Percentiles rank a stretch among this genome's conserved stretches.
Evolutionary conservation across 2,797 vertebrate genomes (phyloP).

Genomic region (Numenius phaeopus): DNA sequence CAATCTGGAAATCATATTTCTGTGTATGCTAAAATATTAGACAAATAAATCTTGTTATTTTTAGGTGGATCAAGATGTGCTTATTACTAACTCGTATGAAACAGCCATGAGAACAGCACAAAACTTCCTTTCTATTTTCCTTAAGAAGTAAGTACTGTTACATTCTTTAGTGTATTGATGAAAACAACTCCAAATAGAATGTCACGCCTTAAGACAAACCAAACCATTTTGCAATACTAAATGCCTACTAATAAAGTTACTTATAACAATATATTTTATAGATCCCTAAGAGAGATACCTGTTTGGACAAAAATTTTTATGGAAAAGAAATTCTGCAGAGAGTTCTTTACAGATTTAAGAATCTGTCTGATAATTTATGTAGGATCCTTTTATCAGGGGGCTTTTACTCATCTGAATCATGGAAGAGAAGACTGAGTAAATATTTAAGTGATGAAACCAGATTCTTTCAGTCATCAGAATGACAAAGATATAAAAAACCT

Average conservation of each 20-base stretch:
- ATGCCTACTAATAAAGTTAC: neutral
- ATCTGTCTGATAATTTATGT: neutral
- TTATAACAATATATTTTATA: neutral
- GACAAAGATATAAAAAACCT: neutral
- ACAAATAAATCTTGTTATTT: conserved; percentile 40
- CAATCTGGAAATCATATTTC: neutral
- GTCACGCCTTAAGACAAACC: neutral
- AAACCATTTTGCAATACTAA: neutral
- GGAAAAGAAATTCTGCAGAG: neutral
- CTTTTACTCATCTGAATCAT: neutral
- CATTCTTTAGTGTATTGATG: neutral
- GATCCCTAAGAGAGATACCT: neutral
- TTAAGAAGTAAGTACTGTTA: conserved; percentile 91
- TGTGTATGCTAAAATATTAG: neutral
- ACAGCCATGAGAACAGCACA: conserved; percentile 98
- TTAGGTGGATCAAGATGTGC: conserved; percentile 93
- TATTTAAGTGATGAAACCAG: neutral
- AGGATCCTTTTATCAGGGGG: neutral
- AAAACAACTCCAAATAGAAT: neutral
- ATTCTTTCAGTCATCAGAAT: neutral
- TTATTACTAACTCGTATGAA: conserved; percentile 96
- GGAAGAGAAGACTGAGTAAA: neutral
- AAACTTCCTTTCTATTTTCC: conserved; percentile 97
- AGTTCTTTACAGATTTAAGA: neutral
- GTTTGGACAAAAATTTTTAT: neutral